Base-by-base conservation (phyloP, 2,113 vertebrate genomes). In the Theristicus caerulescens region DNA sequence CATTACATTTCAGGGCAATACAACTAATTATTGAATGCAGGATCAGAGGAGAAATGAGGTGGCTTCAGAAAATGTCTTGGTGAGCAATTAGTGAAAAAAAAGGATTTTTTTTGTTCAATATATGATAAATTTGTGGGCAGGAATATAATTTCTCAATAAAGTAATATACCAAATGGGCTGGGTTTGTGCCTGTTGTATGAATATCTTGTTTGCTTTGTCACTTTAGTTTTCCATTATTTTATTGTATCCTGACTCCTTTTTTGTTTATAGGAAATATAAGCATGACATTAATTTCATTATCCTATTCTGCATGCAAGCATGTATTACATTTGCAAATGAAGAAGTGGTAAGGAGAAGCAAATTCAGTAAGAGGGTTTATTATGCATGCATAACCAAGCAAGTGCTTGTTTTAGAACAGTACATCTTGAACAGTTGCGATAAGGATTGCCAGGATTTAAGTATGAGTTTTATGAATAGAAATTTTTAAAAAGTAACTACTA, bases 281-380 rank as follows among this genome's bases (percentile, higher is more conserved):
- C 66, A 65, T 90, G 67, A 96, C 96, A 90, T 93, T 78, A 93
- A 95, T 96, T 96, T 93, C 67, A 83, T 97, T 93, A 96, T 97
- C 85, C 77, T 82, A n/a, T 89, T 80, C 40, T 88, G 73, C 46
- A 95, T 90, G 59, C 49, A 97, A 89, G 31, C 8, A 10, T 83
- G 44, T 61, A 49, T 66, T 86, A 82, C 88, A 80, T 84, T 89
- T 96, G 88, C 90, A 94, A 93, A 91, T 94, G 81, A 91, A 89
- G 82, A 88, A 94, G 57, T 92, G 72, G 51, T 86, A 81, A 94
- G 93, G 94, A 92, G 76, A 78, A 82, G 61, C 18, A 94, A 77
- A 95, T 92, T 95, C 49, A 71, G 59, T 40, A 69, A 46, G 59
- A 83, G 57, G 10, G 66, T 90, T 95, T 85, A 90, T 97, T 95